Conservation (phyloP, 1,140 invertebrate genomes). For the Chironomus striatipennis region DNA sequence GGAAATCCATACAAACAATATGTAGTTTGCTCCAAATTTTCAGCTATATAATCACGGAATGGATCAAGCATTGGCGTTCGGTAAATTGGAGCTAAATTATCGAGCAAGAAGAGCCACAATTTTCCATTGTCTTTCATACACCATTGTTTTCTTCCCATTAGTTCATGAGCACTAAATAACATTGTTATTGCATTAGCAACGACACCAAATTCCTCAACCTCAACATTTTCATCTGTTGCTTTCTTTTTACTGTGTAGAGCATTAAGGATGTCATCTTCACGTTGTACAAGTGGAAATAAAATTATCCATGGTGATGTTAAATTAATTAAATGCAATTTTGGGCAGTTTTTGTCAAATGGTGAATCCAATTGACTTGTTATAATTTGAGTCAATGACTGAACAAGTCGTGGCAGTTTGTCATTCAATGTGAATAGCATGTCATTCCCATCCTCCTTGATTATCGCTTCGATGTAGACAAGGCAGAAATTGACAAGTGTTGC, state of each 20-base stretch:
- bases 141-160: slow-evolving; percentile 66
- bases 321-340: slow-evolving; percentile 58
- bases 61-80: slow-evolving; percentile 47
- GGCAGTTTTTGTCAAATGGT: slow-evolving; percentile 43
- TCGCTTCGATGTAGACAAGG: slow-evolving; percentile 55
- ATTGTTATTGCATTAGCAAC: slow-evolving; percentile 68
- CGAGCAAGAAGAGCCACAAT: slow-evolving; percentile 67
- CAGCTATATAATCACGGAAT: slow-evolving; percentile 31
- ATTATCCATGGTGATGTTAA: slow-evolving; percentile 74
- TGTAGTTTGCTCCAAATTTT: slow-evolving; percentile 75
- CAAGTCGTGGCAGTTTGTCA: slow-evolving; percentile 50
- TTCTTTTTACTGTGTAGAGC: slow-evolving; percentile 29
- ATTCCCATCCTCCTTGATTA: slow-evolving; percentile 49
- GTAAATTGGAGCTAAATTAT: slow-evolving; percentile 58
- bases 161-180: slow-evolving; percentile 76
- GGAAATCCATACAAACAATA: slow-evolving; percentile 84
- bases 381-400: slow-evolving; percentile 65
- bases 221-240: slow-evolving; percentile 33
- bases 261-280: slow-evolving; percentile 44
- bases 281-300: slow-evolving; percentile 65
- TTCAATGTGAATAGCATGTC: slow-evolving; percentile 45
- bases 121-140: slow-evolving; percentile 68
- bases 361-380: slow-evolving; percentile 63
- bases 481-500: slow-evolving; percentile 55
- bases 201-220: slow-evolving; percentile 46